Base-by-base conservation (phyloP, 2,113 vertebrate genomes). In the Urocitellus parryii region DNA sequence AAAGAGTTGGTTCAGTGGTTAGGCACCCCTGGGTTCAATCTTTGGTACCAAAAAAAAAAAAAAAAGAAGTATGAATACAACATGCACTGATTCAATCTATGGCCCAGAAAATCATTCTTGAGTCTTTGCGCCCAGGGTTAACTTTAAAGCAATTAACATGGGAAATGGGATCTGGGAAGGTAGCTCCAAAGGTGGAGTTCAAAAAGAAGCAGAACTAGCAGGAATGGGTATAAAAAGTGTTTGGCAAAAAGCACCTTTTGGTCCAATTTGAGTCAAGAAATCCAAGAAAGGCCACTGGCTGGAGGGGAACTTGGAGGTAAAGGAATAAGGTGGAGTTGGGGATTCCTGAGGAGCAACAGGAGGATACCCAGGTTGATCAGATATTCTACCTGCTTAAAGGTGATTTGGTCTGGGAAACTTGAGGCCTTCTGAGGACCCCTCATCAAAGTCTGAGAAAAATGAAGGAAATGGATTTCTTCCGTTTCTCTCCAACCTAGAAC, bases 171-270 rank as follows among this genome's bases (percentile, higher is more conserved):
- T 68, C 86, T 94, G 53, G 91, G 53, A 74, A 86, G 81, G 67
- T n/a, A 95, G 89, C 24, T 65, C 48, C 32, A 95, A 88, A 88
- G 85, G 78, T 81, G 65, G 95, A 80, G 29, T 67, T 24, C 61
- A 73, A 88, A 89, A 92, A 88, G 34, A 34, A 88, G 96, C 61
- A 83, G 42, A 67, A 51, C 42, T 32, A 18, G 11, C 24, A 14
- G 29, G 11, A 92, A 76, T 37, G 48, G 58, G 1, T 13, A 87
- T 45, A 34, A 53, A 25, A 37, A 70, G 94, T 93, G 96, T 98
- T 97, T 97, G 97, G 93, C 95, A 96, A 97, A 42, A 89, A 97
- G 56, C 20, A 97, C 97, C 85, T 79, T 68, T 70, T 82, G 88
- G 72, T 90, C 51, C 90, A 68, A 84, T 90, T 2, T 90, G 93